A percentile compares a stretch with the other conserved stretches of the same genome.
Evolutionary conservation across 1,140 invertebrate species (phyloP).

Genomic region (Goniozus legneri): DNA sequence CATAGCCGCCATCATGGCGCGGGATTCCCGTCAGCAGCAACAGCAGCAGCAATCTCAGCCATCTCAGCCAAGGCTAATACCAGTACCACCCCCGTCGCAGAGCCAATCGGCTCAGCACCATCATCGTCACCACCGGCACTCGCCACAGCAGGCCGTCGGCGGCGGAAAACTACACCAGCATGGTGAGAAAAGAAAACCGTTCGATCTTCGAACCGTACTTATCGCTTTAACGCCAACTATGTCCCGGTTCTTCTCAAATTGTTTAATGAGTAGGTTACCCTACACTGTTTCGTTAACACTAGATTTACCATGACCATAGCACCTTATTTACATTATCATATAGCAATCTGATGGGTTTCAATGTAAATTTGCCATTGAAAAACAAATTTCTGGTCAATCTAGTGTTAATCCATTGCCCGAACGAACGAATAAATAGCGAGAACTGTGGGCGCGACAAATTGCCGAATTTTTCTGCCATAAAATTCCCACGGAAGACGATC

Average conservation of each 20-base stretch:
- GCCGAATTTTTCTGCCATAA: no score
- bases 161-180: constrained; percentile 45
- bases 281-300: no score
- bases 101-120: constrained; percentile 38
- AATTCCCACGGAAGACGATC: no score
- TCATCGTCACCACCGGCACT: constrained; percentile 15
- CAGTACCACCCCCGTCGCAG: constrained; percentile 4
- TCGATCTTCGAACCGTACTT: background rate
- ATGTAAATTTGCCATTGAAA: no score
- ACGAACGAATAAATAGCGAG: no score
- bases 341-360: no score
- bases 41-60: constrained; percentile 27
- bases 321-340: no score
- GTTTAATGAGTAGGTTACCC: background rate
- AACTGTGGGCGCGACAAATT: no score
- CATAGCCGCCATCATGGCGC: constrained; percentile 70
- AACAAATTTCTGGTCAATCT: no score
- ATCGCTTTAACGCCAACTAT: background rate
- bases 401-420: no score
- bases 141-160: constrained; percentile 40
- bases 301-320: no score
- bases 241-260: background rate
- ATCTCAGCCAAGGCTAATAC: constrained; percentile 4
- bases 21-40: constrained; percentile 60
- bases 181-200: no score